phyloP scores from a whole-genome alignment of 1,140 invertebrate genomes.

The Eufriesea mexicana region DNA sequence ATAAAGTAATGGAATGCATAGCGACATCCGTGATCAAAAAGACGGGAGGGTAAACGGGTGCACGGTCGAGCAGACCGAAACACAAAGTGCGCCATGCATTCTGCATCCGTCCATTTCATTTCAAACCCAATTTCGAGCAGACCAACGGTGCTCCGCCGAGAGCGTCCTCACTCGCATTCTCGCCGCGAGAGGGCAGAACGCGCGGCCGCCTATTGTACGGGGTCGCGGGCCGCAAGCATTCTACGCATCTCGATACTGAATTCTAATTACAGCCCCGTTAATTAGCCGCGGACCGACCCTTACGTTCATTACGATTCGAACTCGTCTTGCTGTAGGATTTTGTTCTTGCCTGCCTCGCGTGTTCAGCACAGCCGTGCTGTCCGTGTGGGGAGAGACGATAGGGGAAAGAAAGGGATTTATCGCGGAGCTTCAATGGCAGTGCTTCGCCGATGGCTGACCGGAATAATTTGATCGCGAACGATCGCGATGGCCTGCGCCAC shows the following conservation, averaged over 20 bases:
- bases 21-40: conserved; percentile 27
- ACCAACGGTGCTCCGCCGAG: background rate
- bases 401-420: background rate
- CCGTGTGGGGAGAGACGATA: background rate
- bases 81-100: conserved; percentile 41
- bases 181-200: no score
- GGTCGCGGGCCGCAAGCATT: conserved; percentile 32
- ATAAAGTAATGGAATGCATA: conserved; percentile 22
- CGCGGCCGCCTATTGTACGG: background rate
- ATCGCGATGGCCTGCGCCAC: background rate
- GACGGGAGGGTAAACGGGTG: background rate
- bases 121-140: conserved; percentile 55
- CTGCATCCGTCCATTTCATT: conserved; percentile 52
- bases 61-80: background rate
- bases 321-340: conserved; percentile 18
- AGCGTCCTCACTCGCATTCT: background rate
- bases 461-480: conserved; percentile 21
- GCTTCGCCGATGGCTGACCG: background rate
- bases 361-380: background rate
- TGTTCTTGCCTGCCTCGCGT: background rate
- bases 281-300: conserved; percentile 37
- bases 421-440: background rate
- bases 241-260: conserved; percentile 43
- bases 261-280: conserved; percentile 61
- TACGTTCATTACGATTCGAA: conserved; percentile 37